Evolutionary conservation across 2,888 invertebrate species (phyloP).

Genomic region (Agrotis clavis): DNA sequence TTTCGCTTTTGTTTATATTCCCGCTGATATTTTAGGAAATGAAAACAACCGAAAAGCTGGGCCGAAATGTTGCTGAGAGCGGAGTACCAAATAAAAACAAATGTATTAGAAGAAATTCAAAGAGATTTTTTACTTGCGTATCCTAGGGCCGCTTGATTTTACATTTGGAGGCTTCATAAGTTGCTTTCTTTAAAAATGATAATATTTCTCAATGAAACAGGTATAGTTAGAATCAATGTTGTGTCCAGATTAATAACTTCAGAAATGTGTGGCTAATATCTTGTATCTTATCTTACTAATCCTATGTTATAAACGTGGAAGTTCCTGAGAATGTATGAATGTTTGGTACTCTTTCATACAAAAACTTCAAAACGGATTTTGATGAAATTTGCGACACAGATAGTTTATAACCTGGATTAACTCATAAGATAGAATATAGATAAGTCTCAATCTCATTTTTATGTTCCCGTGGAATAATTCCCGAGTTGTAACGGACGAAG

Average conservation of each 20-base stretch:
- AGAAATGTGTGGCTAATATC: neutral
- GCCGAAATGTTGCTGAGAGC: conserved; percentile 6
- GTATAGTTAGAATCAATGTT: neutral
- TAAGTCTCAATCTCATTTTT: no score
- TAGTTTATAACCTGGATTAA: no score
- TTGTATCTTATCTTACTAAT: neutral
- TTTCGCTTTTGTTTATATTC: conserved; percentile 20
- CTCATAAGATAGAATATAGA: no score
- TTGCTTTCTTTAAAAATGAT: neutral
- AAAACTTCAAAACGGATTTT: no score
- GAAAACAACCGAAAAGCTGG: conserved; percentile 24
- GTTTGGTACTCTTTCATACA: no score
- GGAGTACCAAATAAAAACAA: conserved; percentile 28
- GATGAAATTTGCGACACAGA: no score
- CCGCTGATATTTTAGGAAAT: conserved; percentile 34
- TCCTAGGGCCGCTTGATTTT: neutral
- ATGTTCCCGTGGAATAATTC: no score
- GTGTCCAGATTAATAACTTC: neutral
- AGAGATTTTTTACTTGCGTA: neutral
- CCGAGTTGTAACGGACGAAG: no score
- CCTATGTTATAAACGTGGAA: neutral
- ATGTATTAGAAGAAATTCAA: conserved; percentile 24
- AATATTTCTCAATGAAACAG: neutral
- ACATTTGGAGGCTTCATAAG: neutral
- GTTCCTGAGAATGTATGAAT: no score